phyloP scores from a whole-genome alignment of 2,888 invertebrate genomes.

The Folsomia manolachei region DNA sequence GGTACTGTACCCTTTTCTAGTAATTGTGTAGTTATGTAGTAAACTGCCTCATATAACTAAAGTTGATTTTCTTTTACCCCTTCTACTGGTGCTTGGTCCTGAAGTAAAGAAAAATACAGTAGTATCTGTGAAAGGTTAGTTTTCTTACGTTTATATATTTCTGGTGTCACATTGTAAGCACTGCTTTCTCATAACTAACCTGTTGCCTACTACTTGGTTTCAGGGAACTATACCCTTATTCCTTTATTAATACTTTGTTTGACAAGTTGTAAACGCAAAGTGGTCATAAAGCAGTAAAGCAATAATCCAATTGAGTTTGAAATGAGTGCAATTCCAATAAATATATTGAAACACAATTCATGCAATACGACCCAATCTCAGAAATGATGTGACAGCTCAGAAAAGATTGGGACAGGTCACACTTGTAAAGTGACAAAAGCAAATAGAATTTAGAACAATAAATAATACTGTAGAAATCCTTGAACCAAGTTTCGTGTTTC shows the following conservation, averaged over 20 bases:
- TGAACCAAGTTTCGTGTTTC: background rate
- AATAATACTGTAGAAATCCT: background rate
- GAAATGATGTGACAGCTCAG: background rate
- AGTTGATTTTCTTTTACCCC: no score
- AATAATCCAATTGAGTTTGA: background rate
- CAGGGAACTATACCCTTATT: background rate
- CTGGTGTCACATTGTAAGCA: background rate
- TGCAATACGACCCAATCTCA: background rate
- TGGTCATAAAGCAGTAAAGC: slow-evolving; percentile 3
- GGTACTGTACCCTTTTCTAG: no score
- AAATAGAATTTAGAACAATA: background rate
- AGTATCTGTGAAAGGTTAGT: background rate
- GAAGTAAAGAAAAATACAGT: no score
- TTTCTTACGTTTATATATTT: background rate
- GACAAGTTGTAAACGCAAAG: slow-evolving; percentile 6
- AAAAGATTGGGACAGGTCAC: slow-evolving; percentile 8
- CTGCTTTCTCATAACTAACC: background rate
- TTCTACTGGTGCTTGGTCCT: no score
- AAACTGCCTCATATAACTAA: no score
- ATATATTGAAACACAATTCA: background rate
- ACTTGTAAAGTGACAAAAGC: background rate
- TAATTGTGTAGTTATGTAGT: no score
- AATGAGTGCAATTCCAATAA: background rate
- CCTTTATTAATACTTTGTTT: background rate
- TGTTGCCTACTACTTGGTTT: background rate